Evolutionary conservation across 2,888 invertebrate genomes (phyloP), one percentile per base, ranked within the genome.

Genomic region (Cephus pulcher): DNA sequence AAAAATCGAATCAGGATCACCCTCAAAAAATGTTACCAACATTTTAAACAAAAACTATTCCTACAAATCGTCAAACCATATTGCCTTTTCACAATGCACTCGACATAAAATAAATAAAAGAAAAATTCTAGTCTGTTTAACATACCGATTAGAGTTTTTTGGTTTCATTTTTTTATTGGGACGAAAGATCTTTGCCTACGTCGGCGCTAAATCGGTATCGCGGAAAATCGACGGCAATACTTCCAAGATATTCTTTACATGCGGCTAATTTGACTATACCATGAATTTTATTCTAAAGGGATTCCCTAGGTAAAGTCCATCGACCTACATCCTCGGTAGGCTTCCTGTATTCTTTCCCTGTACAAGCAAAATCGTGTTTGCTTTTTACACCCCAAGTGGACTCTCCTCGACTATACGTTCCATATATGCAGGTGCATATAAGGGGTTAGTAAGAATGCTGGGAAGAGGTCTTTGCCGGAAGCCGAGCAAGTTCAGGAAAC

Each of bases 401-500:
- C 23, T 9, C 56, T 9, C 56, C 56, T 56, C 6, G 6, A 56
- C 9, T 56, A 23, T 9, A 56, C 23, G 56, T 23, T 9, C 23
- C 56, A 23, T 6, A 56, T 56, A 23, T 56, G 23, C 56, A 56
- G 56, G 56, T 56, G 23, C 56, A 56, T 56, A 56, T 56, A 9
- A 23, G 56, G 56, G 23, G 23, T 23, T 56, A 9, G 9, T 23
- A 56, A 56, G 56, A 56, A 56, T 56, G 56, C 23, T 23, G 56
- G 56, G 56, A 56, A 9, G 23, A 56, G 56, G 40, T 75, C 77
- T 74, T 76, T 77, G 76, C 81, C 80, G 77, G 88, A 89, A 89
- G 87, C 89, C 89, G 37, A 74, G 74, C 76, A 87, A 88, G 82
- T 88, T 82, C 84, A 81, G 81, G 81, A 86, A 85, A 86, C 80